Conservation (phyloP, 2,888 invertebrate genomes). For the Micoletzkya japonica region DNA sequence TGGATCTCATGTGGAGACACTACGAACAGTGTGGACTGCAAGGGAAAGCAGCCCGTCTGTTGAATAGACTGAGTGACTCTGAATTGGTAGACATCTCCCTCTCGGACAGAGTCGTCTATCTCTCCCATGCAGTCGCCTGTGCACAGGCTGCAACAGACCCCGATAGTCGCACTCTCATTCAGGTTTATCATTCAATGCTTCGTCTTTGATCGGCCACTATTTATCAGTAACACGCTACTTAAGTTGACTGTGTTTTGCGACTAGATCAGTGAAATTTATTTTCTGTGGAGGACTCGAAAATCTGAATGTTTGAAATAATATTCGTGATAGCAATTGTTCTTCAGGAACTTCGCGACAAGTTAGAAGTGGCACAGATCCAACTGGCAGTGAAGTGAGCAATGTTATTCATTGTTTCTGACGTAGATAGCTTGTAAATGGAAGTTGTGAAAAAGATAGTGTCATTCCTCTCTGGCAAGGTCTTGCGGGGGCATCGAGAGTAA, state of each 20-base stretch:
- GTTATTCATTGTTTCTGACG: no score
- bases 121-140: constrained; percentile 91
- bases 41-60: constrained; percentile 17
- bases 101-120: constrained; percentile 82
- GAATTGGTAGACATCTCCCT: constrained; percentile 73
- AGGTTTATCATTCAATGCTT: not conserved
- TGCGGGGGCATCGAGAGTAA: no score
- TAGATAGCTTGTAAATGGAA: no score
- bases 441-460: no score
- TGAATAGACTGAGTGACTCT: constrained; percentile 18
- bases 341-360: constrained; percentile 87
- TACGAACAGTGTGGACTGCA: constrained; percentile 76
- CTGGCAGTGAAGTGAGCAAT: constrained; percentile 40
- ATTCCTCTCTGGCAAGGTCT: no score
- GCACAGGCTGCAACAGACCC: constrained; percentile 75
- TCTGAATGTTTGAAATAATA: no score
- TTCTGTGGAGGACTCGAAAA: not conserved
- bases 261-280: not conserved
- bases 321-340: constrained; percentile 67
- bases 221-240: no score
- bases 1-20: constrained; percentile 85
- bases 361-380: constrained; percentile 83
- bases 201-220: no score
- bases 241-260: no score
- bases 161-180: constrained; percentile 15